Evolutionary conservation across 30 jellyfish, hydroid and myxozoan genomes (phyloP).

Genomic region (Clytia hemisphaerica): DNA sequence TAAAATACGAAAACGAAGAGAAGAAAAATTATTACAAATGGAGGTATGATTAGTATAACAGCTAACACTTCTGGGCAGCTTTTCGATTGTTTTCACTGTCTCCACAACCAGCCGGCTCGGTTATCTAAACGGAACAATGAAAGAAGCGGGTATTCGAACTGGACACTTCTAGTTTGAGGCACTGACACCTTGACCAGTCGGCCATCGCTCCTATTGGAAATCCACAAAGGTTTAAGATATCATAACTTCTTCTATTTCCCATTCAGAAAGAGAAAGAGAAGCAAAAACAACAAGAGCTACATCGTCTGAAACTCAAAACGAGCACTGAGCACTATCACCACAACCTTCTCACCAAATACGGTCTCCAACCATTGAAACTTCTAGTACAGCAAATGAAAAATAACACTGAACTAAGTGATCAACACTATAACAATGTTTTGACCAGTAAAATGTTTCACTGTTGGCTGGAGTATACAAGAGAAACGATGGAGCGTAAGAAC

Average conservation of each 20-base stretch:
- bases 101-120: too few relatives aligned
- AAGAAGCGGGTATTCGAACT: too few relatives aligned
- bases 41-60: constrained; percentile 2
- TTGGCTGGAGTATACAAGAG: constrained; percentile 47
- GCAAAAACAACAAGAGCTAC: constrained; percentile 39
- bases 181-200: too few relatives aligned
- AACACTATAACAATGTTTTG: constrained; percentile 23
- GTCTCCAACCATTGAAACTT: constrained; percentile 74
- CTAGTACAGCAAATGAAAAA: constrained; percentile 31
- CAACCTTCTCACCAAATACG: constrained; percentile 35
- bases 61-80: constrained; percentile 16
- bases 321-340: constrained; percentile 46
- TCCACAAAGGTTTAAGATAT: too few relatives aligned
- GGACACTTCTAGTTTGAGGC: too few relatives aligned
- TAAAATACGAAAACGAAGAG: constrained; percentile 2
- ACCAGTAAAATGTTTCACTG: constrained; percentile 15
- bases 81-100: background rate
- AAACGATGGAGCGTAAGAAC: constrained; percentile 17
- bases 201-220: too few relatives aligned
- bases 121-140: too few relatives aligned
- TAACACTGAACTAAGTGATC: constrained; percentile 50
- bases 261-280: constrained; percentile 65
- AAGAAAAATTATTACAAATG: background rate
- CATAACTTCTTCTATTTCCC: background rate
- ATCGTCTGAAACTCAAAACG: constrained; percentile 22